Evolutionary conservation across 2,888 invertebrate genomes (phyloP).

Genomic region (Malachius bipustulatus): DNA sequence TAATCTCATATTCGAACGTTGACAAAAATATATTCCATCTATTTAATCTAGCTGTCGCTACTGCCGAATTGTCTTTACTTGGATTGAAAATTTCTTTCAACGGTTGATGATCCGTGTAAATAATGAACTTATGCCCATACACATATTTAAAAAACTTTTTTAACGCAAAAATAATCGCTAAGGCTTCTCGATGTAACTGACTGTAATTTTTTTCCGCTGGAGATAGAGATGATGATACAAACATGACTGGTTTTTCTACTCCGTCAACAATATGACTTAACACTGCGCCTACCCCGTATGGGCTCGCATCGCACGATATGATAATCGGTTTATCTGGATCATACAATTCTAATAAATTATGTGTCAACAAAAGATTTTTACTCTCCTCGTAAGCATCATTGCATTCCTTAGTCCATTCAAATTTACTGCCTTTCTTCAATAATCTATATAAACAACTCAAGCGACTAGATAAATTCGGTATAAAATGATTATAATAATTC

Average conservation of each 20-base stretch:
- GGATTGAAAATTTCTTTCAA: constrained; percentile 2
- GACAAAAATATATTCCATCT: constrained; percentile 12
- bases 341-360: constrained; percentile 1
- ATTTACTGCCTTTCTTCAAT: constrained; percentile 12
- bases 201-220: constrained; percentile 25
- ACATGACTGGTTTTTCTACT: no score
- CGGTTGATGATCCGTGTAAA: constrained; percentile 27
- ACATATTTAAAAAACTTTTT: constrained; percentile 27
- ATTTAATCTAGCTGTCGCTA: constrained; percentile 12
- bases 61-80: constrained; percentile 2
- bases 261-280: no score
- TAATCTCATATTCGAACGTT: constrained; percentile 9
- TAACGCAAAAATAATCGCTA: constrained; percentile 26
- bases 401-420: constrained; percentile 15
- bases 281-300: no score
- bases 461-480: constrained; percentile 14
- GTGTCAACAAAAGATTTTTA: constrained; percentile 6
- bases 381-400: constrained; percentile 7
- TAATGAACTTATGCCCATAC: constrained; percentile 24
- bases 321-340: constrained; percentile 16
- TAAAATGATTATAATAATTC: constrained; percentile 14
- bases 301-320: constrained; percentile 21
- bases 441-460: constrained; percentile 16
- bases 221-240: constrained; percentile 22
- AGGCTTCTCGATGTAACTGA: constrained; percentile 25